A percentile compares a stretch with the other conserved stretches of the same genome.
Conservation (phyloP, 2,797 vertebrate genomes). For the Hozukius guyotensis region DNA sequence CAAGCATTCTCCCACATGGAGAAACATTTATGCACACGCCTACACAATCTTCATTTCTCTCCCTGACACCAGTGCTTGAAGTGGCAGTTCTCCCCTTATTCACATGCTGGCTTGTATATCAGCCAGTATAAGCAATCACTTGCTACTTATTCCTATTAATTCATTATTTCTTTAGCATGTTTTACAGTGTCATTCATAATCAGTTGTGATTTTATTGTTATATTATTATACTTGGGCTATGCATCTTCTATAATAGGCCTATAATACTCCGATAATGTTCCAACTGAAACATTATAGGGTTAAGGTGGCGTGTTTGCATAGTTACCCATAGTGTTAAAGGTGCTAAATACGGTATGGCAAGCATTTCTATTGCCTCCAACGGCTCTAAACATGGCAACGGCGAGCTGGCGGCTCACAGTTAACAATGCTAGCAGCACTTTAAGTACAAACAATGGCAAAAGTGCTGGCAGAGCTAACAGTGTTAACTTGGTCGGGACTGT, state of each 20-base stretch:
- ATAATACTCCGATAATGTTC: too few species aligned
- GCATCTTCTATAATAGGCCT: too few species aligned
- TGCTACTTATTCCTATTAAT: neutral
- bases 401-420: too few species aligned
- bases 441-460: neutral
- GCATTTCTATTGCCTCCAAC: neutral
- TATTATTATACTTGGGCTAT: too few species aligned
- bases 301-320: too few species aligned
- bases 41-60: constrained; percentile 7
- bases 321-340: too few species aligned
- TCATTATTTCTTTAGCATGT: too few species aligned
- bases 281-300: too few species aligned
- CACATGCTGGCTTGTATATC: neutral
- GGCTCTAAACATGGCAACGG: neutral
- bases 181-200: too few species aligned
- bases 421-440: neutral
- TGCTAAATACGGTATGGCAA: too few species aligned
- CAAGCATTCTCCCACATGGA: constrained; percentile 1
- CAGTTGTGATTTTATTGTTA: too few species aligned
- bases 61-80: neutral
- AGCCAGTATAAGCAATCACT: neutral
- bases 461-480: neutral
- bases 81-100: neutral
- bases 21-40: constrained; percentile 18
- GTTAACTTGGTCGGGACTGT: too few species aligned